Evolutionary conservation across 2,888 invertebrate genomes (phyloP), one percentile per base, ranked within the genome.

Genomic region (Aspidapion aeneum): DNA sequence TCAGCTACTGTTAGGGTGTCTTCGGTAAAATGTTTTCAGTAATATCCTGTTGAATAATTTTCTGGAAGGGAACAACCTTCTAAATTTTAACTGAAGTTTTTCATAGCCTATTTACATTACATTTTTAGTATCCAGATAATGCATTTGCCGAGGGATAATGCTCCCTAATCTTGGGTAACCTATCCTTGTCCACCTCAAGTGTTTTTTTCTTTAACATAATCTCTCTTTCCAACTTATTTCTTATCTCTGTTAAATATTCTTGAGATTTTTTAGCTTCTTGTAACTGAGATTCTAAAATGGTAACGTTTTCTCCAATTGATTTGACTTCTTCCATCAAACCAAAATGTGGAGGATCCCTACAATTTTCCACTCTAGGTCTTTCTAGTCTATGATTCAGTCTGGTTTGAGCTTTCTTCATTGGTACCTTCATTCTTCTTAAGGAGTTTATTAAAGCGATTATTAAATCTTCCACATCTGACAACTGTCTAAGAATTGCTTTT

Each of bases 1-100:
- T 93, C 91, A 55, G 87, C 87, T 68, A 87, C 85, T 48, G 87
- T 86, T 52, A n/a, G 95, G 58, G 88, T 88, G 77, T 93, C 90
- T 70, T 87, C 84, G 19, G 91, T 90, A 72, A 90, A 91, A 74
- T 86, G 88, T 67, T 92, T 91, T 90, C 94, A 94, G 70, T 90
- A 90, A 70, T 90, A 88, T 20, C 90, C 88, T 9, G 91, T 87
- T 0, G 93, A 90, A 82, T 94, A 94, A 84, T 87, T 87, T 60
- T 90, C 87, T 1, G 91, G 89, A 72, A 91, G 88, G n/a, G n/a
- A n/a, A n/a, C n/a, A n/a, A n/a, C n/a, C n/a, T n/a, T n/a, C n/a
- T n/a, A n/a, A n/a, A n/a, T n/a, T n/a, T n/a, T n/a, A n/a, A n/a
- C n/a, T n/a, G n/a, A n/a, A n/a, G n/a, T n/a, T n/a, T n/a, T n/a